Percentiles rank a stretch among this genome's conserved stretches.
These are phyloP conservation scores for Zaprionus lachaisei DNA, from an alignment of 1,140 invertebrate species.

Conservation along the genomic window DNA sequence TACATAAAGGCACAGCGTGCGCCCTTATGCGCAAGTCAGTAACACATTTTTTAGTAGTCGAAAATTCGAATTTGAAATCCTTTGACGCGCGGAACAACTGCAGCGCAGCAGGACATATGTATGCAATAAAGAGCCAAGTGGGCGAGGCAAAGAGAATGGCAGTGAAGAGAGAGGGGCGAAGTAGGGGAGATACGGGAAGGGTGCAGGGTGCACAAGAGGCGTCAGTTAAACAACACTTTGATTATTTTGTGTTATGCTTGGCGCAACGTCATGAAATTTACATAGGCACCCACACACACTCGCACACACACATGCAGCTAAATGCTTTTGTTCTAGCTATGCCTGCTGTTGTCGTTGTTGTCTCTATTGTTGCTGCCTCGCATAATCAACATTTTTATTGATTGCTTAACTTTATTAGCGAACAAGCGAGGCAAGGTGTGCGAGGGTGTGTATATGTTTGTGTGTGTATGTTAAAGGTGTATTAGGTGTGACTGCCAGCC, in stretches of 20 bases:
- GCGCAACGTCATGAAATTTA: slow-evolving; percentile 39
- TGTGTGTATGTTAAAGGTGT: slow-evolving; percentile 10
- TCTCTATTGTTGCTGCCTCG: slow-evolving; percentile 14
- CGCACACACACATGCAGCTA: not conserved
- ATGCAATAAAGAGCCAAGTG: not conserved
- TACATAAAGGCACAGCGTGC: not conserved
- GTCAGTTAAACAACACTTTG: slow-evolving; percentile 41
- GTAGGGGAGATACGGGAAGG: not conserved
- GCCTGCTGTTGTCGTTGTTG: not conserved
- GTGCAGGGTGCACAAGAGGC: slow-evolving; percentile 7
- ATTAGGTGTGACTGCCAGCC: slow-evolving; percentile 33
- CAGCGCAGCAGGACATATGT: not conserved
- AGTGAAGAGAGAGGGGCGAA: too few species aligned
- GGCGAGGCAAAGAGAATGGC: not conserved
- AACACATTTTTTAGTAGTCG: slow-evolving; percentile 9
- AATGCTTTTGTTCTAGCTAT: slow-evolving; percentile 33
- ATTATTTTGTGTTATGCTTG: slow-evolving; percentile 39
- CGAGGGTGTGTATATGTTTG: slow-evolving; percentile 12
- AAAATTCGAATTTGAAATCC: slow-evolving; percentile 20
- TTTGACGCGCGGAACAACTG: not conserved
- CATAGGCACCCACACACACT: slow-evolving; percentile 9
- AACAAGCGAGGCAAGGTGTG: slow-evolving; percentile 23
- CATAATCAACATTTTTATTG: slow-evolving; percentile 54
- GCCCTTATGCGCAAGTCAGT: not conserved
- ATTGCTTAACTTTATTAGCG: slow-evolving; percentile 54